Evolutionary conservation across 2,797 vertebrate species (phyloP), one percentile per base, ranked within the genome.

Genomic region (Pampus argenteus): DNA sequence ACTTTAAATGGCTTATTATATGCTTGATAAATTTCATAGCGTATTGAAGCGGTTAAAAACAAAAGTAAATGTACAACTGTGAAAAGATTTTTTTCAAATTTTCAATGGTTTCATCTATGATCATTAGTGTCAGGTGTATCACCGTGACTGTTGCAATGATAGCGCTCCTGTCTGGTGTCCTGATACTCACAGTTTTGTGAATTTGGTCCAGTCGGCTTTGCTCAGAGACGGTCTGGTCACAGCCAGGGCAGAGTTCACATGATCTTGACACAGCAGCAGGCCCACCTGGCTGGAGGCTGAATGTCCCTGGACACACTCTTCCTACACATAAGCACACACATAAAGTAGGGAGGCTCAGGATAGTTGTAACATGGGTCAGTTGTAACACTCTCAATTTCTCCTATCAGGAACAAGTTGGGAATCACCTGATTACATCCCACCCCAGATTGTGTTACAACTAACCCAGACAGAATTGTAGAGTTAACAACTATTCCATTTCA

Each of bases 181-280:
- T 25, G 8, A 7, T 57, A 95, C 98, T 97, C 90, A 99, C 98
- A 99, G 92, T 60, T 95, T 94, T 75, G 88, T 83, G 90, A 97
- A 98, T 85, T 86, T 94, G 72, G 88, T 95, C 97, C 96, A 97
- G 89, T 98, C 96, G 0, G 95, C 95, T 75, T 90, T 94, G 87
- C 91, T 95, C 69, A 99, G 91, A 45, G 97, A 99, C 0, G 96
- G 95, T 77, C 94, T 95, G 72, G 95, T 97, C 55, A 71, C 88
- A 58, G 88, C 83, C 77, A 99, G 89, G 2, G 97, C 96, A 3
- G 95, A 79, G 76, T 92, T 87, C 67, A 99, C 76, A 59, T 99
- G 95, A 36, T 93, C 88, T 74, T 93, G 95, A 82, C 83, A 90
- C 67, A 98, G 89, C 74, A 91, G 66, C 65, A 96, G 66, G 60